Evolutionary conservation across 2,797 vertebrate genomes (phyloP).

Genomic region (Enteromius mattozi): DNA sequence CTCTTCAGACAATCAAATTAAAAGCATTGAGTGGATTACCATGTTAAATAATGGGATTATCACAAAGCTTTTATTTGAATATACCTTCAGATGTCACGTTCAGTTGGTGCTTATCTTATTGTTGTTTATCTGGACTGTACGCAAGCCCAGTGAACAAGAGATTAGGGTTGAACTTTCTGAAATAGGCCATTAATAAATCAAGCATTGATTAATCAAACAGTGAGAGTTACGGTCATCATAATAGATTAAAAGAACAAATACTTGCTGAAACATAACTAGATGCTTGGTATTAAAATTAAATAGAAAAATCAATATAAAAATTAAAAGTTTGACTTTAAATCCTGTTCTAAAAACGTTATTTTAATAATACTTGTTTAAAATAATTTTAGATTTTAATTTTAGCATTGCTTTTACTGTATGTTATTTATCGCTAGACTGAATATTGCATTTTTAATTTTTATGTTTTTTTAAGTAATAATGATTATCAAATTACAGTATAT

Average conservation of each 20-base stretch:
- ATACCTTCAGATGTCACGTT: not conserved
- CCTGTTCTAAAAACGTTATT: not conserved
- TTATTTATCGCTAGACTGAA: not conserved
- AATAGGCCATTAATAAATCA: not conserved
- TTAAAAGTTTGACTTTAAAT: not conserved
- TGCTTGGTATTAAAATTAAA: not conserved
- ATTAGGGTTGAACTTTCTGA: not conserved
- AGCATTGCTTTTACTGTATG: not conserved
- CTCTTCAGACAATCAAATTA: not conserved
- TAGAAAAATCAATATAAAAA: not conserved
- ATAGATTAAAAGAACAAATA: not conserved
- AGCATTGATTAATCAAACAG: not conserved
- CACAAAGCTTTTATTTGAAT: conserved; percentile 8
- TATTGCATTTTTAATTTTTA: not conserved
- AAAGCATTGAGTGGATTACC: conserved; percentile 7
- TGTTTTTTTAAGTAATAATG: not conserved
- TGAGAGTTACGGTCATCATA: not conserved
- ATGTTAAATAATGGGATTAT: not conserved
- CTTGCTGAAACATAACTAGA: not conserved
- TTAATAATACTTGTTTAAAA: not conserved
- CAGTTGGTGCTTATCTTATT: not conserved
- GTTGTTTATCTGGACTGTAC: not conserved
- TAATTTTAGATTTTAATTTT: too few relatives aligned
- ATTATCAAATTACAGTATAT: not conserved
- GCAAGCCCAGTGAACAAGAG: not conserved